Conservation (phyloP, 92 coral and sea anemone species). For the Parazoanthus swiftii region DNA sequence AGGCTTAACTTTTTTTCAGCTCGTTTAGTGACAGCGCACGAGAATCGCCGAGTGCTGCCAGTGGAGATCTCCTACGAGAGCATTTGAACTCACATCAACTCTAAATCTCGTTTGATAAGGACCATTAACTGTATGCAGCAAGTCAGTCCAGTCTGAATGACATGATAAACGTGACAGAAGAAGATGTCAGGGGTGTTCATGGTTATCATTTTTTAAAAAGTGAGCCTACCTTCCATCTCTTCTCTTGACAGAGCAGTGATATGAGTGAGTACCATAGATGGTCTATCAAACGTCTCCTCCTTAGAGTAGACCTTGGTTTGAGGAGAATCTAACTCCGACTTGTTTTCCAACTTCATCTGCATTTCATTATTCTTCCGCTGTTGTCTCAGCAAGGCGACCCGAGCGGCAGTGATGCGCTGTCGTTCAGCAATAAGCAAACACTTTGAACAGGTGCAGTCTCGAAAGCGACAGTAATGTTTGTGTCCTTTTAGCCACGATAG, state of each 20-base stretch:
- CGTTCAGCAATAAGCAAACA: conserved; percentile 97
- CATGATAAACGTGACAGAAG: too few species aligned
- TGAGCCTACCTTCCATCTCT: conserved; percentile 37
- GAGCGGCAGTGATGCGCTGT: conserved; percentile 96
- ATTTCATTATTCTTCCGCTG: conserved; percentile 88
- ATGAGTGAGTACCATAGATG: conserved; percentile 82
- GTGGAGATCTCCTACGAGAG: neutral
- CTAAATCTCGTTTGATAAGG: neutral
- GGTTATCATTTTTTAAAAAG: neutral
- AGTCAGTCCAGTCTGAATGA: too few species aligned
- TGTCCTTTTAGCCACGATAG: conserved; percentile 97
- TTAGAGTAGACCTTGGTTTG: conserved; percentile 29
- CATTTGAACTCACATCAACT: neutral
- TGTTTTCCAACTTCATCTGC: conserved; percentile 53
- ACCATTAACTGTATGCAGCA: neutral
- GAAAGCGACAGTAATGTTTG: conserved; percentile 93
- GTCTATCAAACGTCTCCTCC: conserved; percentile 85
- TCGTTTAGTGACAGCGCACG: neutral
- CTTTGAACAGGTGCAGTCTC: conserved; percentile 96
- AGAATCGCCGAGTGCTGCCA: neutral
- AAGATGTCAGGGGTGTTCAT: neutral
- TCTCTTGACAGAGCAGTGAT: conserved; percentile 44
- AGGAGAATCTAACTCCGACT: conserved; percentile 52
- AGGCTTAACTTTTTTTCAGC: too few species aligned
- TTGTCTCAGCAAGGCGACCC: conserved; percentile 93